Conservation (phyloP, 2,797 vertebrate genomes). For the Sebastes vulpes region DNA sequence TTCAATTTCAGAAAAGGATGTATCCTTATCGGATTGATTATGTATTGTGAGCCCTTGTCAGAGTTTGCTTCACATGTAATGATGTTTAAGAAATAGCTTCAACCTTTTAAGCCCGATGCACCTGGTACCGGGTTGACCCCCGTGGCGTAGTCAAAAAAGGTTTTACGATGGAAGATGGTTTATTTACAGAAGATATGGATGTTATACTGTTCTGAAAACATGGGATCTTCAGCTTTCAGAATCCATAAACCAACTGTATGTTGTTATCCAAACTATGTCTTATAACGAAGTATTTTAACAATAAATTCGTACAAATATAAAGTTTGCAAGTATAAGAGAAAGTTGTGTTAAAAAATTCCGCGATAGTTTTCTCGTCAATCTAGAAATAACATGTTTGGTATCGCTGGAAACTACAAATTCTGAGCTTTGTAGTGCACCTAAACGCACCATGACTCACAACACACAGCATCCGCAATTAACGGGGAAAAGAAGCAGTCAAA, state of each 20-base stretch:
- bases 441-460: not conserved
- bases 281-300: no score
- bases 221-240: not conserved
- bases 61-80: constrained; percentile 47
- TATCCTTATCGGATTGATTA: not conserved
- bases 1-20: not conserved
- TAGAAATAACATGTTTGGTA: not conserved
- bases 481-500: not conserved
- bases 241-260: no score
- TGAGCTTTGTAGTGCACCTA: not conserved
- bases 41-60: constrained; percentile 25
- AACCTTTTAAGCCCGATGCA: not conserved
- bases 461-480: not conserved
- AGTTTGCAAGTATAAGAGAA: no score
- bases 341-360: no score
- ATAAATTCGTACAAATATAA: no score
- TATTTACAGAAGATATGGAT: not conserved
- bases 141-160: not conserved
- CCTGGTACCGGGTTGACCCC: not conserved
- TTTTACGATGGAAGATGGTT: not conserved
- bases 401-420: not conserved
- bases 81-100: constrained; percentile 25
- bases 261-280: no score
- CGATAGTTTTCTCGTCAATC: no score
- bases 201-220: not conserved